Percentiles rank a stretch among this genome's conserved stretches.
Evolutionary conservation across 2,888 invertebrate species (phyloP).

Genomic region (Xylota segnis): DNA sequence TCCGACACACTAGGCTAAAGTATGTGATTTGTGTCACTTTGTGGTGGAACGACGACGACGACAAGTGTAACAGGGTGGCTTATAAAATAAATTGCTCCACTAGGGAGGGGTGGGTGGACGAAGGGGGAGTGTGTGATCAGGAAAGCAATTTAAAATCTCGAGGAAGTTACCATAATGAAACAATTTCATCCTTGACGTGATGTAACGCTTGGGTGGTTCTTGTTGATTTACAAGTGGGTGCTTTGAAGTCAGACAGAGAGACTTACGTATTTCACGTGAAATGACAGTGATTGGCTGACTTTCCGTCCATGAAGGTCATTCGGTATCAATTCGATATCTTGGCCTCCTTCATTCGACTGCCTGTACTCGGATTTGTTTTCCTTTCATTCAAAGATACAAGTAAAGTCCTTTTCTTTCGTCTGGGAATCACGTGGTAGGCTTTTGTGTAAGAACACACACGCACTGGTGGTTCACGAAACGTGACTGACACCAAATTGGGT

Average conservation of each 20-base stretch:
- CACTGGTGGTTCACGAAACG: too few species aligned
- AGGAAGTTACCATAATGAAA: constrained; percentile 40
- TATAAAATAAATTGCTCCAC: constrained; percentile 51
- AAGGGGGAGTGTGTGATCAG: constrained; percentile 36
- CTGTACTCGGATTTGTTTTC: not conserved
- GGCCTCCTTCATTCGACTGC: not conserved
- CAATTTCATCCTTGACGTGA: constrained; percentile 44
- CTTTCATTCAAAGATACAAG: too few species aligned
- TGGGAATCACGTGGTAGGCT: too few species aligned
- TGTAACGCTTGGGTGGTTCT: constrained; percentile 25
- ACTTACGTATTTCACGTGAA: not conserved
- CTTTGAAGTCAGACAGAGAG: not conserved
- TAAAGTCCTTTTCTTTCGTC: too few species aligned
- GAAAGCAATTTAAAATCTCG: constrained; percentile 23
- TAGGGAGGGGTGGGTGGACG: not conserved
- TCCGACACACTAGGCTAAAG: not conserved
- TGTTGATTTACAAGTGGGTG: not conserved
- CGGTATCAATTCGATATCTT: not conserved
- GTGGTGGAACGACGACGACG: constrained; percentile 18
- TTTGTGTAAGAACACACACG: too few species aligned
- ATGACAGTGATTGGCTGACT: not conserved
- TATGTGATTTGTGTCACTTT: constrained; percentile 63
- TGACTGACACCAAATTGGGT: too few species aligned
- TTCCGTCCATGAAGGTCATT: not conserved
- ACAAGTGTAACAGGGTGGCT: constrained; percentile 34